Percentiles rank a stretch among this genome's conserved stretches.
Conservation (phyloP, 2,797 vertebrate genomes). For the Peromyscus attwateri region DNA sequence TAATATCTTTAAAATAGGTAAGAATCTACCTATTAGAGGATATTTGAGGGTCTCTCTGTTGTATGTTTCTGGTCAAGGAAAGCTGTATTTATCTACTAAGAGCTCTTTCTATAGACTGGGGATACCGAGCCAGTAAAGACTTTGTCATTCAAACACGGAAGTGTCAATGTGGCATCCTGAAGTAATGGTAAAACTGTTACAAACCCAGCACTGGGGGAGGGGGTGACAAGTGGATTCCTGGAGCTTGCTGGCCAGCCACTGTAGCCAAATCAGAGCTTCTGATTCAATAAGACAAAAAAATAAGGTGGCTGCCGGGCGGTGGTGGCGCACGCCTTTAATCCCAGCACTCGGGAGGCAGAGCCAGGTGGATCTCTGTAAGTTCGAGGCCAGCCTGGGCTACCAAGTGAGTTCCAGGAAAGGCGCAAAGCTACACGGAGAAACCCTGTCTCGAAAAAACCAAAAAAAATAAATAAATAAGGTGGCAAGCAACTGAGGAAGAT, state of each 20-base stretch:
- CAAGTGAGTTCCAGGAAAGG: too few relatives aligned
- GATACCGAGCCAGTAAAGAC: background rate
- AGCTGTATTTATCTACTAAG: background rate
- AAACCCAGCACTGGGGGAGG: background rate
- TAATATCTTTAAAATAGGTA: slow-evolving; percentile 58
- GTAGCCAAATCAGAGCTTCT: background rate
- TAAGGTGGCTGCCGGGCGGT: too few relatives aligned
- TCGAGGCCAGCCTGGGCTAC: too few relatives aligned
- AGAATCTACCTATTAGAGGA: background rate
- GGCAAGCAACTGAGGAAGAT: background rate
- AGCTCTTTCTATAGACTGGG: background rate
- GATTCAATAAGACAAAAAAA: background rate
- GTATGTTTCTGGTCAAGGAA: slow-evolving; percentile 16
- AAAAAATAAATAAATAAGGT: too few relatives aligned
- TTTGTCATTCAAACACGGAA: background rate
- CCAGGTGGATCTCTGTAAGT: too few relatives aligned
- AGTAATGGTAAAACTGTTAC: background rate
- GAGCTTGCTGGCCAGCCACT: background rate
- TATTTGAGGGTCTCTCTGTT: slow-evolving; percentile 4
- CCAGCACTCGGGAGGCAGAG: too few relatives aligned
- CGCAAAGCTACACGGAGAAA: too few relatives aligned
- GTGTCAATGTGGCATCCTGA: background rate
- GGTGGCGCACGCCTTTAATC: too few relatives aligned
- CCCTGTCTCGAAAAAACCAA: too few relatives aligned
- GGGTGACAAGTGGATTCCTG: too few relatives aligned